Conservation (phyloP, 2,888 invertebrate species). For the Strigamia crassipes region DNA sequence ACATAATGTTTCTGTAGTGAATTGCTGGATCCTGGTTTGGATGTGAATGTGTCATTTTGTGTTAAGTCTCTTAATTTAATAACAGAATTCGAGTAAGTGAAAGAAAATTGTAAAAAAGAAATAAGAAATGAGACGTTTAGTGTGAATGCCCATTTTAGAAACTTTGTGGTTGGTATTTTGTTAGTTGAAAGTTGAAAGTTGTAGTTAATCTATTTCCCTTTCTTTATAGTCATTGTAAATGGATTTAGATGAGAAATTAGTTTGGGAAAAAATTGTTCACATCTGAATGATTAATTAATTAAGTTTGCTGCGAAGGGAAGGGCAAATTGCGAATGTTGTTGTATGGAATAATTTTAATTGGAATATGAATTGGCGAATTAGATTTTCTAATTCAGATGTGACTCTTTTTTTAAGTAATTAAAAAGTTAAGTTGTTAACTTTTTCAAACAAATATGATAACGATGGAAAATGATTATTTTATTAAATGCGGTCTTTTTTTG, state of each 20-base stretch:
- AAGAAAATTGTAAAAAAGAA: neutral
- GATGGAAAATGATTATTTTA: constrained; percentile 3
- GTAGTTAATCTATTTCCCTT: neutral
- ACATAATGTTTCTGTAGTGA: neutral
- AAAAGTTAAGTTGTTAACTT: constrained; percentile 21
- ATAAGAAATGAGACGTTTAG: neutral
- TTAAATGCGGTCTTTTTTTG: neutral
- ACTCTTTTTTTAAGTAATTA: neutral
- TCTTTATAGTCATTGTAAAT: constrained; percentile 6
- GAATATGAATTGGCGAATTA: constrained; percentile 16
- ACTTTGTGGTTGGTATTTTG: constrained; percentile 6
- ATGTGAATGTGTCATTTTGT: constrained; percentile 7
- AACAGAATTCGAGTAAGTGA: neutral
- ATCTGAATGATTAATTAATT: constrained; percentile 16
- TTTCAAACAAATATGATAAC: neutral
- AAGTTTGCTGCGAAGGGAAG: neutral
- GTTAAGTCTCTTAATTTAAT: neutral
- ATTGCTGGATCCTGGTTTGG: neutral
- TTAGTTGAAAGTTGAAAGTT: constrained; percentile 8
- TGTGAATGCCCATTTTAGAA: neutral
- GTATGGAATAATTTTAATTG: neutral
- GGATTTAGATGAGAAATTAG: constrained; percentile 19
- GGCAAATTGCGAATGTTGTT: neutral
- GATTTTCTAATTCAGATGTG: neutral
- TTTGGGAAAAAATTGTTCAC: neutral